Base-by-base conservation (phyloP, 2,113 vertebrate species). In the Probosciger aterrimus region DNA sequence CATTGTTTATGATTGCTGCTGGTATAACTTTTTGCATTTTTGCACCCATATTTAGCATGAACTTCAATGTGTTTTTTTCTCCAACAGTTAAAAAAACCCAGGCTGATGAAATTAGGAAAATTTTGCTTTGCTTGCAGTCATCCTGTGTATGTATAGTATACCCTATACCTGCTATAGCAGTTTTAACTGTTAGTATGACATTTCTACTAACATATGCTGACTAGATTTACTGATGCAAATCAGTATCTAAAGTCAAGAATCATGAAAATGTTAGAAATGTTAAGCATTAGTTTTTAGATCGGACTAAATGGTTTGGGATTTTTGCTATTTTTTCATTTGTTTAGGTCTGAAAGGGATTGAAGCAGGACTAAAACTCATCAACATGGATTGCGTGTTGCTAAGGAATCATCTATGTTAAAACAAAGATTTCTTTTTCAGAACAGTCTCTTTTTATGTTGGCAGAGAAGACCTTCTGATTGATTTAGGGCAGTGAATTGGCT, bases 401-500 rank as follows among this genome's bases (percentile, higher is more conserved):
- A 81, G 79, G 64, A 92, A 77, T 78, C 69, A 28, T 82, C 82
- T 88, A 9, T 74, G 63, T 64, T 83, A 86, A 90, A 90, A 82
- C 46, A 86, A 88, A 79, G 50, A 82, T 79, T 92, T 92, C 27
- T 90, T 92, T 71, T 80, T 92, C 52, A 44, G 73, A 88, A 47
- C 52, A 62, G 59, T 69, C 43, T 31, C 79, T 81, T 86, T 91
- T 86, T 55, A n/a, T 62, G 30, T 65, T 94, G 80, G 43, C 49
- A 71, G 82, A 75, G 60, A 83, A 88, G 83, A 84, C 67, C 63
- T 76, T 82, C 62, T 88, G 90, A 64, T 80, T 87, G 82, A 95
- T 83, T 86, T 77, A 86, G 76, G 43, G n/a, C 31, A 41, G 27
- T 60, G 71, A 92, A 86, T 75, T 96, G 25, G 50, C 68, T 91